A percentile compares a stretch with the other conserved stretches of the same genome.
Evolutionary conservation across 2,113 vertebrate species (phyloP).

Genomic region (Corydoras maculifer): DNA sequence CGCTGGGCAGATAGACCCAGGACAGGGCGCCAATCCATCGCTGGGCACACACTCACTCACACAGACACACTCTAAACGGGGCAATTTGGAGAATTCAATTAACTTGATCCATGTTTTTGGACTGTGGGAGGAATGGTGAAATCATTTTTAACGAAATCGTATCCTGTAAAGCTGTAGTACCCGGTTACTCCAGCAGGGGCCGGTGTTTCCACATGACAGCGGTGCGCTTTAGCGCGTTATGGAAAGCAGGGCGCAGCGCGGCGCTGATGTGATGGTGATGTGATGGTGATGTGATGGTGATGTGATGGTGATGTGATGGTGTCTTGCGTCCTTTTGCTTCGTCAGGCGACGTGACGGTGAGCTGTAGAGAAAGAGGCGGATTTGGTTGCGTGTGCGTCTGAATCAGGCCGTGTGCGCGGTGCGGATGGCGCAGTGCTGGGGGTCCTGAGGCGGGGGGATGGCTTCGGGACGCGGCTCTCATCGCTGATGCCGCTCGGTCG

Average conservation of each 20-base stretch:
- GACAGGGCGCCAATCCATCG: too few relatives aligned
- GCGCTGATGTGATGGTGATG: too few relatives aligned
- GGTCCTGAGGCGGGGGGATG: conserved; percentile 2
- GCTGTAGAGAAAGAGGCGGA: conserved; percentile 2
- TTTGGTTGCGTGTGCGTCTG: neutral
- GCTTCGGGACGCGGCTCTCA: neutral
- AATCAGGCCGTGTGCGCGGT: neutral
- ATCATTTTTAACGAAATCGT: too few relatives aligned
- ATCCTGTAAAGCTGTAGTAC: neutral
- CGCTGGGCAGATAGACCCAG: too few relatives aligned
- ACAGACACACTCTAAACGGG: too few relatives aligned
- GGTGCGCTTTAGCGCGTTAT: neutral
- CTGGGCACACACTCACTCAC: too few relatives aligned
- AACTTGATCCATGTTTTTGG: too few relatives aligned
- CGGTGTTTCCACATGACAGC: neutral
- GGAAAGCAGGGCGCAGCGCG: neutral
- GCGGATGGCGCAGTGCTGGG: neutral
- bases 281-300: too few relatives aligned
- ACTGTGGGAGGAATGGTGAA: too few relatives aligned
- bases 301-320: neutral
- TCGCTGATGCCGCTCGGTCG: conserved; percentile 47
- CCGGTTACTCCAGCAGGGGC: neutral
- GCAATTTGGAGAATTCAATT: too few relatives aligned
- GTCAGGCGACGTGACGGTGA: neutral
- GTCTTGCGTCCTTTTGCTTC: neutral